Percentiles rank a stretch among this genome's conserved stretches.
Evolutionary conservation across 2,113 vertebrate genomes (phyloP).

Genomic region (Empidonax alnorum): DNA sequence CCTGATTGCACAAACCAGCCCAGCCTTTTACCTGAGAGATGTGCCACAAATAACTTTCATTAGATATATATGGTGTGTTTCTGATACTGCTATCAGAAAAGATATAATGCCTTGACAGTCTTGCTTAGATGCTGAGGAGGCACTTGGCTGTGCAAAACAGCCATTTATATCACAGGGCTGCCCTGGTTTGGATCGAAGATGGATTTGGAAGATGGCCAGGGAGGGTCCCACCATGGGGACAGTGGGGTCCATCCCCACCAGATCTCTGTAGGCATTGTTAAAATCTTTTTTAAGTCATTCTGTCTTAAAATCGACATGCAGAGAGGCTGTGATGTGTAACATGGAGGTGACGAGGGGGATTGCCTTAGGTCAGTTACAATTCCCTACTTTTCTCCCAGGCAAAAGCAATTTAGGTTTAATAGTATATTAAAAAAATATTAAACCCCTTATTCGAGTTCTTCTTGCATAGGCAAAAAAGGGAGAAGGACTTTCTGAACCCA

Average conservation of each 20-base stretch:
- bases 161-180: background rate
- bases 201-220: background rate
- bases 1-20: conserved; percentile 52
- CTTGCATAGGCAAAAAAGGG: background rate
- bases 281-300: background rate
- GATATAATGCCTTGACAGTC: background rate
- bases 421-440: background rate
- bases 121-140: conserved; percentile 2
- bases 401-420: conserved; percentile 18
- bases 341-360: background rate
- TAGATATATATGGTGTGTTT: background rate
- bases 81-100: conserved; percentile 12
- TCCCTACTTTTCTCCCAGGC: background rate
- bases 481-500: background rate
- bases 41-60: conserved; percentile 54
- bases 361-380: background rate
- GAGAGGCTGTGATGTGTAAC: background rate
- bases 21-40: conserved; percentile 39
- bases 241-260: background rate
- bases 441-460: background rate
- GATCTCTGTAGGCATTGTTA: background rate
- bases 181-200: background rate
- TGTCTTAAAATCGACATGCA: background rate
- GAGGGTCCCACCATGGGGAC: background rate
- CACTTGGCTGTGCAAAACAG: background rate